A percentile compares a stretch with the other conserved stretches of the same genome.
Evolutionary conservation across 2,888 invertebrate species (phyloP).

Genomic region (Mythimna ferrago): DNA sequence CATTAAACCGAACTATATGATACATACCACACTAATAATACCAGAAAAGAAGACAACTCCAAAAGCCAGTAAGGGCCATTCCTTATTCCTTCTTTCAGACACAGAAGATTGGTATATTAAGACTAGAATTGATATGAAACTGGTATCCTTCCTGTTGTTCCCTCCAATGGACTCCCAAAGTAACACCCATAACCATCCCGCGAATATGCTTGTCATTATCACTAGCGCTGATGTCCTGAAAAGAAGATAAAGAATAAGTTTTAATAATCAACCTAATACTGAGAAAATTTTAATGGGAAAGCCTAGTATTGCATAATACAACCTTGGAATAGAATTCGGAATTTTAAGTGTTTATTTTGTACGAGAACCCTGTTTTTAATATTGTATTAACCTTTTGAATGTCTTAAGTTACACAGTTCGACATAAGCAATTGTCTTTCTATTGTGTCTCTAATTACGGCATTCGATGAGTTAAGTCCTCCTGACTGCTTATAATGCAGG

Average conservation of each 20-base stretch:
- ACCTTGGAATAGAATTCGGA: too few species aligned
- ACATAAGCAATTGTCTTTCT: too few species aligned
- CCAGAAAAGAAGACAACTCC: constrained; percentile 90
- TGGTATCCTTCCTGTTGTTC: constrained; percentile 82
- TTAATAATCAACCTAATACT: too few species aligned
- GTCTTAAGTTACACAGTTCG: too few species aligned
- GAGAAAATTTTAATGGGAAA: too few species aligned
- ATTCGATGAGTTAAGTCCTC: not conserved
- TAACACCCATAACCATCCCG: constrained; percentile 91
- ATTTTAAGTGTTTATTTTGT: not conserved
- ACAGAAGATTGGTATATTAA: constrained; percentile 91
- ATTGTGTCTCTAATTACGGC: too few species aligned
- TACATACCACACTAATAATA: constrained; percentile 91
- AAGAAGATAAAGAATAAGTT: constrained; percentile 48
- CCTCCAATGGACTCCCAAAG: constrained; percentile 89
- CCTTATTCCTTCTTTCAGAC: constrained; percentile 83
- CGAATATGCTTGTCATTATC: constrained; percentile 89
- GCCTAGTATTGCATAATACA: too few species aligned
- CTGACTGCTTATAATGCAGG: not conserved
- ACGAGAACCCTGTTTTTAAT: not conserved
- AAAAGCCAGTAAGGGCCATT: constrained; percentile 91
- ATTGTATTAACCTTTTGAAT: too few species aligned
- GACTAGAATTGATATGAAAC: constrained; percentile 91
- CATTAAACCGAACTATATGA: too few species aligned
- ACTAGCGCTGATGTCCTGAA: constrained; percentile 91